Conservation (phyloP, 1,140 invertebrate genomes). For the Magallana angulata region DNA sequence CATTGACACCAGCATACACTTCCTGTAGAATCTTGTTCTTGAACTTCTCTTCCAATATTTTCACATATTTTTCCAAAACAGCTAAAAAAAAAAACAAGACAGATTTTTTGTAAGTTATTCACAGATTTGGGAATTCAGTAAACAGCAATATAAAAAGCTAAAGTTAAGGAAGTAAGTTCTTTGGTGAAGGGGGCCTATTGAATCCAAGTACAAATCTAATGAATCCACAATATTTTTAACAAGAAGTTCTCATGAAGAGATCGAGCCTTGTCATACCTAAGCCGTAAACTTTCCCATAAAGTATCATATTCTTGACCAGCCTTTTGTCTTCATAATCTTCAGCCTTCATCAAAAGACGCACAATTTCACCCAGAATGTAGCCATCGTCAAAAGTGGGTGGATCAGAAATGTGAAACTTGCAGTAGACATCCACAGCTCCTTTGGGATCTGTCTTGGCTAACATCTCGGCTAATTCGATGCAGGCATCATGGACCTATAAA, state of each 20-base stretch:
- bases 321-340: conserved; percentile 77
- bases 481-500: conserved; percentile 77
- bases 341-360: conserved; percentile 76
- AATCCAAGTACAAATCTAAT: no score
- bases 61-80: conserved; percentile 77
- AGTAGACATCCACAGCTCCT: conserved; percentile 77
- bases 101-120: no score
- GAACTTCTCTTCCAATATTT: conserved; percentile 77
- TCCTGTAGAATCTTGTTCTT: conserved; percentile 74
- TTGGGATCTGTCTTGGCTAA: conserved; percentile 73
- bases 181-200: no score
- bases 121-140: no score
- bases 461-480: conserved; percentile 79
- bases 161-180: no score
- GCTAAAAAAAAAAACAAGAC: conserved; percentile 64
- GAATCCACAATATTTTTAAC: no score
- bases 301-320: conserved; percentile 74
- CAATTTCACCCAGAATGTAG: conserved; percentile 78
- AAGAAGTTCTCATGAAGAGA: no score
- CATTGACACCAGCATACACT: conserved; percentile 78
- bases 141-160: no score
- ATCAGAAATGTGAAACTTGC: conserved; percentile 77
- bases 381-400: conserved; percentile 78
- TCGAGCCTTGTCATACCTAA: conserved; percentile 64
- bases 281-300: conserved; percentile 75